Percentiles rank a stretch among this genome's conserved stretches.
These are phyloP conservation scores for Zootoca vivipara DNA, from an alignment of 2,113 vertebrate species.

Conservation along the genomic window DNA sequence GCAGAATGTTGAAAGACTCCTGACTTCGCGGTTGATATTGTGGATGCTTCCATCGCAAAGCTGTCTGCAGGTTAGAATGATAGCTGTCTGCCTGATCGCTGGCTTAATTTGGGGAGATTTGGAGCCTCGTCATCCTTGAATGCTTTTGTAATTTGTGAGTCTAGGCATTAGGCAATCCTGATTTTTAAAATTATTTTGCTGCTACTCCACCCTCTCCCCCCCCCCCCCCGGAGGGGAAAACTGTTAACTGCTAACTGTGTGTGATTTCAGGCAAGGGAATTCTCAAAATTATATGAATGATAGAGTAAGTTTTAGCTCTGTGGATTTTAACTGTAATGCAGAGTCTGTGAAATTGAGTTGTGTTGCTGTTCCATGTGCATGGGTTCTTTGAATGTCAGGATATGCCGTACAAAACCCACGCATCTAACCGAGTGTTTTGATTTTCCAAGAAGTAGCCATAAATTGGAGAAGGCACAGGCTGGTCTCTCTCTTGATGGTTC, in stretches of 20 bases:
- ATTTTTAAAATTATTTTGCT: slow-evolving; percentile 61
- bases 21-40: slow-evolving; percentile 11
- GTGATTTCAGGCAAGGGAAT: slow-evolving; percentile 47
- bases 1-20: slow-evolving; percentile 26
- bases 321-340: slow-evolving; percentile 56
- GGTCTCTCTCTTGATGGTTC: not conserved
- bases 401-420: slow-evolving; percentile 67
- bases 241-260: slow-evolving; percentile 48
- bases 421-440: slow-evolving; percentile 67
- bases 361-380: slow-evolving; percentile 63
- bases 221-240: not conserved
- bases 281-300: slow-evolving; percentile 40
- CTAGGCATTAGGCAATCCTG: slow-evolving; percentile 48
- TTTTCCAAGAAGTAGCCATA: slow-evolving; percentile 56
- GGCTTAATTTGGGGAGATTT: slow-evolving; percentile 31
- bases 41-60: slow-evolving; percentile 2
- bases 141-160: slow-evolving; percentile 53
- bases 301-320: slow-evolving; percentile 56
- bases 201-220: not conserved
- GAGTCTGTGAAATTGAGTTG: slow-evolving; percentile 49
- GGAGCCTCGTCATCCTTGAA: slow-evolving; percentile 58
- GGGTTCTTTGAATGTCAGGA: slow-evolving; percentile 71
- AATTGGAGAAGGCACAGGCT: slow-evolving; percentile 6
- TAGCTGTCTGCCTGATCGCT: slow-evolving; percentile 24
- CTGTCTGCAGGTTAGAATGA: slow-evolving; percentile 32